These are phyloP conservation scores for Drosophila tsacasi DNA, from an alignment of 1,140 invertebrate species.

Conservation along the genomic window DNA sequence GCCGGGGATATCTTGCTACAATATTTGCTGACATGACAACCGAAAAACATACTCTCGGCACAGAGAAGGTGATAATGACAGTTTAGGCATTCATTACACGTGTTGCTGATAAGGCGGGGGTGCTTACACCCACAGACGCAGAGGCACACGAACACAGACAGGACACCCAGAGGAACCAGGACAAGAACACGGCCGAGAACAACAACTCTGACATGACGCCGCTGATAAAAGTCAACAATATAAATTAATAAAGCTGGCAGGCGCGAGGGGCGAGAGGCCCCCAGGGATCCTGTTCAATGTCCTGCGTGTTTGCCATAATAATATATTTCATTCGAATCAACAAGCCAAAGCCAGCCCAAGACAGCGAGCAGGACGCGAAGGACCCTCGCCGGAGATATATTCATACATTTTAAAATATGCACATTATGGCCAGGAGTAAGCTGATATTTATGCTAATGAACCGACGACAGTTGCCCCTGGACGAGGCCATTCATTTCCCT, in stretches of 20 bases:
- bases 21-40: conserved; percentile 84
- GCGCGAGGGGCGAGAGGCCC: conserved; percentile 51
- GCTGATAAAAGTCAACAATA: conserved; percentile 83
- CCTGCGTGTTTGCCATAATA: conserved; percentile 80
- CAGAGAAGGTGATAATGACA: conserved; percentile 80
- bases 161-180: conserved; percentile 11
- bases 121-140: conserved; percentile 2
- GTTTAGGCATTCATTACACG: conserved; percentile 84
- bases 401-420: conserved; percentile 74
- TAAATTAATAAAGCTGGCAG: conserved; percentile 83
- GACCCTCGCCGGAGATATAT: conserved; percentile 34
- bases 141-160: conserved; percentile 3
- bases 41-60: conserved; percentile 66
- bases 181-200: conserved; percentile 10
- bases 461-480: conserved; percentile 57
- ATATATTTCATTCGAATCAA: conserved; percentile 82
- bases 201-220: conserved; percentile 63
- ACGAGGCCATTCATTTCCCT: conserved; percentile 59
- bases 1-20: conserved; percentile 68
- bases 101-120: conserved; percentile 75
- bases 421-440: conserved; percentile 79
- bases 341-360: conserved; percentile 68
- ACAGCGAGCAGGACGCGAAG: conserved; percentile 14
- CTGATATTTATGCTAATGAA: conserved; percentile 83
- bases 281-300: conserved; percentile 60